Conservation (phyloP, 2,797 vertebrate genomes). For the Falco naumanni region DNA sequence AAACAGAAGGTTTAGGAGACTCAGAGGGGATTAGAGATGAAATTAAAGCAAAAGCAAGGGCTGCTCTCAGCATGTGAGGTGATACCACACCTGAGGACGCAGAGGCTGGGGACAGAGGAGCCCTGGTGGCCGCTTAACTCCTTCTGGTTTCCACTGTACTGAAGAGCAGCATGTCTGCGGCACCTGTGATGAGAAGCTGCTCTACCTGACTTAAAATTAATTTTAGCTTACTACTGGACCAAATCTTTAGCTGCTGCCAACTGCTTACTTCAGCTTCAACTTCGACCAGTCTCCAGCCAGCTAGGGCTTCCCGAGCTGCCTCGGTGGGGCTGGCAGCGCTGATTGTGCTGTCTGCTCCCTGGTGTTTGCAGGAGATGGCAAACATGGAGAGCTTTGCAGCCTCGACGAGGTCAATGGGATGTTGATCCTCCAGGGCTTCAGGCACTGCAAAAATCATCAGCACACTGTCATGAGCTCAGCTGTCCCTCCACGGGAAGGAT, state of each 20-base stretch:
- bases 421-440: neutral
- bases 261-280: neutral
- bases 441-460: neutral
- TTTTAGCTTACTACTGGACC: neutral
- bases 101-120: neutral
- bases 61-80: neutral
- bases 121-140: neutral
- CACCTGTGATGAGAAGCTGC: neutral
- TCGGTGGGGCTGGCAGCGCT: neutral
- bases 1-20: neutral
- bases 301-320: neutral
- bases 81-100: accelerated
- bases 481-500: accelerated
- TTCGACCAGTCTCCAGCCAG: neutral
- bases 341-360: neutral
- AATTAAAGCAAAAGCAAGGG: slow-evolving; percentile 12
- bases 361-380: neutral
- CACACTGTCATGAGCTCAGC: accelerated
- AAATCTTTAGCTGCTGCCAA: neutral
- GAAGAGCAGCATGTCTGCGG: neutral
- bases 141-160: neutral
- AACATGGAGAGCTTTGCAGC: neutral
- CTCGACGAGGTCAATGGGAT: neutral
- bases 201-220: neutral
- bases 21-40: neutral